phyloP scores from a whole-genome alignment of 2,797 vertebrate species.

The Arctocebus calabarensis region DNA sequence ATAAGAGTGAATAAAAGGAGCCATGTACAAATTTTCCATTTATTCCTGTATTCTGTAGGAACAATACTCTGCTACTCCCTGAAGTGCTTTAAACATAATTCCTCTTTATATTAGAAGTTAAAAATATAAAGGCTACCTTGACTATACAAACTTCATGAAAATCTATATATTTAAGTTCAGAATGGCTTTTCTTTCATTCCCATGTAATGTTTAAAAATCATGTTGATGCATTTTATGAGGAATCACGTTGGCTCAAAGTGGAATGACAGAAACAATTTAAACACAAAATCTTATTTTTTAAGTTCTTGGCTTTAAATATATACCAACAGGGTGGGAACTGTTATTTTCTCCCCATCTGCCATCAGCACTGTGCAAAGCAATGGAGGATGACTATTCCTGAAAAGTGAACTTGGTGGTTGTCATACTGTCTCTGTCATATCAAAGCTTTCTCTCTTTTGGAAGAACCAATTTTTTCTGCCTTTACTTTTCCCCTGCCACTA shows the following conservation, averaged over 20 bases:
- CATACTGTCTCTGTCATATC: not conserved
- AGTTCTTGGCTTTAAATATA: conserved; percentile 23
- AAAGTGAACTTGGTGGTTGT: not conserved
- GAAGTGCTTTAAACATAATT: conserved; percentile 18
- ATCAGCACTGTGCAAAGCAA: not conserved
- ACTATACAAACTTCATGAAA: not conserved
- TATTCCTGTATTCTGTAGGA: conserved; percentile 20
- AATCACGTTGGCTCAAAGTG: conserved; percentile 4
- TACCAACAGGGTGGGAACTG: not conserved
- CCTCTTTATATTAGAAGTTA: conserved; percentile 16
- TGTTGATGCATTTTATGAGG: not conserved
- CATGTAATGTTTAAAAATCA: conserved; percentile 20
- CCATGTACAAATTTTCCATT: not conserved
- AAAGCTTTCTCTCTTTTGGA: not conserved
- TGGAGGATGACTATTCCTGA: not conserved
- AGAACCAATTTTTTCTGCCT: not conserved
- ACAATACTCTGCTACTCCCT: not conserved
- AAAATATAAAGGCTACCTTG: conserved; percentile 28
- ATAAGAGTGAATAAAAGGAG: not conserved
- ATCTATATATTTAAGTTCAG: conserved; percentile 25
- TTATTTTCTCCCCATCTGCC: not conserved
- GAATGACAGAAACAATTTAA: not conserved
- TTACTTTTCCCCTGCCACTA: not conserved
- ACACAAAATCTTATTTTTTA: conserved; percentile 1
- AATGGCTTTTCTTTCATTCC: conserved; percentile 38